phyloP scores from a whole-genome alignment of 2,888 invertebrate genomes.

The Prosopocoilus inquinatus region DNA sequence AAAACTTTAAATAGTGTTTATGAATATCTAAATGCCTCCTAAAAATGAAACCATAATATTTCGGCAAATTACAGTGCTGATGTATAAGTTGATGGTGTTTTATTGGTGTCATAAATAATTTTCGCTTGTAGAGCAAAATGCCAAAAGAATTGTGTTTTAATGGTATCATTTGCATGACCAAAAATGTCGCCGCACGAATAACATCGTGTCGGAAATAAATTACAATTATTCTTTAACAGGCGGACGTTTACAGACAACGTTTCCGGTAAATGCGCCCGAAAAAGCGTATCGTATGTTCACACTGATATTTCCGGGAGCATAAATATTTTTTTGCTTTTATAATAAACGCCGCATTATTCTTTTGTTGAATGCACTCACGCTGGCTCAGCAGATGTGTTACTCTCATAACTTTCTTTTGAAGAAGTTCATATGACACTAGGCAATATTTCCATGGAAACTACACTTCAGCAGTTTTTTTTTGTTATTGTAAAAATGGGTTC shows the following conservation, averaged over 20 bases:
- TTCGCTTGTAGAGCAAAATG: no score
- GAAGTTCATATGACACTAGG: slow-evolving; percentile 40
- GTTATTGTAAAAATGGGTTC: no score
- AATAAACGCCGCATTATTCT: slow-evolving; percentile 40
- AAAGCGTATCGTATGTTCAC: slow-evolving; percentile 11
- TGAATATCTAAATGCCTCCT: no score
- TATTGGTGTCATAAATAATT: no score
- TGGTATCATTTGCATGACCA: slow-evolving; percentile 8
- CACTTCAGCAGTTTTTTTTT: slow-evolving; percentile 35
- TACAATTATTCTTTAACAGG: slow-evolving; percentile 11
- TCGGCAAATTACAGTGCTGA: no score
- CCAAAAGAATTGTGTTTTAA: background rate
- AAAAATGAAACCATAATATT: no score
- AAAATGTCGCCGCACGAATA: slow-evolving; percentile 5
- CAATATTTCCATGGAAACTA: slow-evolving; percentile 38
- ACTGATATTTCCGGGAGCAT: slow-evolving; percentile 17
- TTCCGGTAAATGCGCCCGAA: slow-evolving; percentile 14
- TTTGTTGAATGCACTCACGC: slow-evolving; percentile 41
- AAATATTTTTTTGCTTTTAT: slow-evolving; percentile 32
- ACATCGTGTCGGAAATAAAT: slow-evolving; percentile 11
- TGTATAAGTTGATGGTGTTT: no score
- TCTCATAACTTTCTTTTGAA: slow-evolving; percentile 43
- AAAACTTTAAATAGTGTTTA: no score
- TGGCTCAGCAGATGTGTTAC: slow-evolving; percentile 42
- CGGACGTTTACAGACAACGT: slow-evolving; percentile 8